Base-by-base conservation (phyloP, 2,113 vertebrate genomes). In the Proterorhinus semilunaris region DNA sequence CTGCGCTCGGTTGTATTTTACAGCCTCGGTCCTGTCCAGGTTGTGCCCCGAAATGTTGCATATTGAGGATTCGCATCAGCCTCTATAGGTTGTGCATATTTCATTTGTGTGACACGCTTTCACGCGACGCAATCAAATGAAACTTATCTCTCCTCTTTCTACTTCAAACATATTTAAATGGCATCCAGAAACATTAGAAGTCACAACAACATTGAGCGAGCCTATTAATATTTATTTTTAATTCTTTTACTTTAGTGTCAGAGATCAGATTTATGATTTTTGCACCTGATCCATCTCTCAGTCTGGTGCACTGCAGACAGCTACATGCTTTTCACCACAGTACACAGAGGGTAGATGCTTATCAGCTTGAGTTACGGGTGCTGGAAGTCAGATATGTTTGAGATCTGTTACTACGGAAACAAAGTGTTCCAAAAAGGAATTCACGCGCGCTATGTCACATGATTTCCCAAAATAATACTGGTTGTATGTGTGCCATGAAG, bases 31-130 rank as follows among this genome's bases (percentile, higher is more conserved):
- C 12, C 43, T 5, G 57, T 74, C 51, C 58, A 65, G 61, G 63
- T 76, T 73, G 69, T 0, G 21, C 76, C 61, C 68, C 59, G 66
- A 68, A 68, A 70, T 70, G 61, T 63, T 73, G 48, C 55, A 73
- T 69, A 49, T 61, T 59, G 68, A 76, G 55, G 42, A 36, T 57
- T 69, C 69, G 61, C 77, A 72, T 70, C 76, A 71, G 8, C 45
- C 55, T 48, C 67, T 64, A 36, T 36, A 76, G 68, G 68, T 71
- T 71, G 78, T 86, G 65, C 73, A 81, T 88, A 63, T 85, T 77
- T 86, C 72, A 83, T 86, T 72, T 53, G 57, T 80, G 54, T 70
- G 54, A 17, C 72, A 43, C 48, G 69, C 72, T 21, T 15, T 46
- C 61, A 45, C 27, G 59, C 11, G n/a, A n/a, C n/a, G n/a, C n/a